Evolutionary conservation across 2,113 vertebrate genomes (phyloP), one percentile per base, ranked within the genome.

Genomic region (Nibea albiflora): DNA sequence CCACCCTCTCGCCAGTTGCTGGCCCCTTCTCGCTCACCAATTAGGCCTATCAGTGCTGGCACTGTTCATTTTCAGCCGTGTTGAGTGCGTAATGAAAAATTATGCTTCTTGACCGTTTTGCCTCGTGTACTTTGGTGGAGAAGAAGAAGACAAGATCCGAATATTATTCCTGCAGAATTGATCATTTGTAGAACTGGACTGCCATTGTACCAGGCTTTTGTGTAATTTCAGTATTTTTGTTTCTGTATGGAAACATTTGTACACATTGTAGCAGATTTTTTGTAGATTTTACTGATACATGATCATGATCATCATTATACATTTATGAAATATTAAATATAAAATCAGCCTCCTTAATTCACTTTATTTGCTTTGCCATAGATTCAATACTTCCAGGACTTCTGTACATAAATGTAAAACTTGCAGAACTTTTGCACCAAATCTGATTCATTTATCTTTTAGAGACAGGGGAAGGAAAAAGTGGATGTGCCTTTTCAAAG

Each of bases 1-100:
- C 63, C 53, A 54, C 31, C 50, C 70, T 72, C 62, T 28, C 24
- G 17, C 69, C 73, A 56, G 70, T 81, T 61, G 57, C 76, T 84
- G 60, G 84, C 61, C 80, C 15, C 71, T 76, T 77, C 78, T 83
- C 70, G 20, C 80, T 84, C 73, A 67, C 71, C 86, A 90, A 87
- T 91, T 88, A 92, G 69, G 49, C 66, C 76, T 52, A 85, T 91
- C 86, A 83, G 74, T 39, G 65, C 71, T 24, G 53, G 35, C 75
- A 20, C 81, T 85, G 89, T 87, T 89, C 88, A 88, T 87, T 91
- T 86, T 85, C 88, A 91, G 87, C 76, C 77, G 83, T 22, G 20
- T 81, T 28, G 26, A 84, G 77, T 82, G 72, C 81, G 78, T 83
- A 85, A 92, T 86, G 86, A 92, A 86, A 90, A 88, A 91, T 88